Conservation (phyloP, 1,140 invertebrate species). For the Lamellibrachia luymesi region DNA sequence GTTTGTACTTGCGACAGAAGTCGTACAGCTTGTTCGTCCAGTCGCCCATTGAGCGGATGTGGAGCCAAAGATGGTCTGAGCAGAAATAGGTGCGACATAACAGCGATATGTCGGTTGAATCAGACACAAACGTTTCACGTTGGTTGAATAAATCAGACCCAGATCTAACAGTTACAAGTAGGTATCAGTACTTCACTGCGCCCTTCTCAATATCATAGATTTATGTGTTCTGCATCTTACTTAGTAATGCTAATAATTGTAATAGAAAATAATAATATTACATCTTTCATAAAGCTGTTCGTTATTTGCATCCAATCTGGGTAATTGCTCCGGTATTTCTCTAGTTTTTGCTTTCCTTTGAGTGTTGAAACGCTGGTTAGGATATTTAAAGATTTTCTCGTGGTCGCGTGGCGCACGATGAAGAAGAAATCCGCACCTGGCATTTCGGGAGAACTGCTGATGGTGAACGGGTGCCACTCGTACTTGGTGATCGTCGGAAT, state of each 20-base stretch:
- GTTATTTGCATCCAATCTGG: not conserved
- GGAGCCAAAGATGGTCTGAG: constrained; percentile 86
- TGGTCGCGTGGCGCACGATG: not conserved
- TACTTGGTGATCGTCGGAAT: constrained; percentile 88
- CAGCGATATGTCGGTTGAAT: no score
- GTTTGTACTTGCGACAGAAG: constrained; percentile 71
- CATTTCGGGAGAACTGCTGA: constrained; percentile 92
- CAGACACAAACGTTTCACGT: no score
- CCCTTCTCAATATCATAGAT: no score
- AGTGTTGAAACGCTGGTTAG: not conserved
- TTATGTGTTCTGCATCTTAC: no score
- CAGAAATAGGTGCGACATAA: not conserved
- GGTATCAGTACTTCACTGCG: no score
- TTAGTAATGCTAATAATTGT: no score
- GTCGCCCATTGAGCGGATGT: constrained; percentile 88
- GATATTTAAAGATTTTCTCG: not conserved
- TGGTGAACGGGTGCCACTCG: constrained; percentile 97
- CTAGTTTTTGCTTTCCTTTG: not conserved
- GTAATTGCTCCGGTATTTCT: not conserved
- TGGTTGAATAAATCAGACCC: no score
- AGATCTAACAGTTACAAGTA: no score
- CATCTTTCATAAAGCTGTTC: no score
- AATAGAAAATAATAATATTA: no score
- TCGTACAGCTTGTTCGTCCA: constrained; percentile 90
- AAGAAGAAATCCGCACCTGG: constrained; percentile 64